Evolutionary conservation across 2,888 invertebrate species (phyloP).

Genomic region (Drosophila falleni): DNA sequence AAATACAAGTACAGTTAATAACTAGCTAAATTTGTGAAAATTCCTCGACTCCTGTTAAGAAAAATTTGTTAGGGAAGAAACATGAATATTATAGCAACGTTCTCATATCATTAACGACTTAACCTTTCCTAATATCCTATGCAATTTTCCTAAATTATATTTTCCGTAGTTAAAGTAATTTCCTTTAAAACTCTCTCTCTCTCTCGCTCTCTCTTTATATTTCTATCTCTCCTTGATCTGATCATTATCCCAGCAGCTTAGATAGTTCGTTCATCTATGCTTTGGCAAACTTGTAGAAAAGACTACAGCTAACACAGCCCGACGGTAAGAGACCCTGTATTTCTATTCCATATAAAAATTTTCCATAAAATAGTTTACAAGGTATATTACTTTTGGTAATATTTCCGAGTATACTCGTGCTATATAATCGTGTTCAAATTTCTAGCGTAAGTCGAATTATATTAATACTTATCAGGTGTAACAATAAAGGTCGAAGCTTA

Average conservation of each 20-base stretch:
- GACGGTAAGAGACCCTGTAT: not conserved
- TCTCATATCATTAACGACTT: not conserved
- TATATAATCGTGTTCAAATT: too few species aligned
- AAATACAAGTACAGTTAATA: constrained; percentile 51
- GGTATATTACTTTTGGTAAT: too few species aligned
- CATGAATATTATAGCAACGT: not conserved
- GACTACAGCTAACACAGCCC: not conserved
- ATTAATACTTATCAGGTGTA: too few species aligned
- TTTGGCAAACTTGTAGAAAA: not conserved
- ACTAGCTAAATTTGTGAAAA: not conserved
- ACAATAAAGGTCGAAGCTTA: too few species aligned
- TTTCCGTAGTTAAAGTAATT: constrained; percentile 9
- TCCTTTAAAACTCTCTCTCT: not conserved
- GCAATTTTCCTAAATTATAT: constrained; percentile 26
- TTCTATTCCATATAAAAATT: too few species aligned
- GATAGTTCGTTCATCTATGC: not conserved
- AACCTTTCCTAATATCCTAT: constrained; percentile 7
- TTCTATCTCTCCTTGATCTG: not conserved
- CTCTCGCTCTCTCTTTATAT: not conserved
- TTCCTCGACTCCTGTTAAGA: not conserved
- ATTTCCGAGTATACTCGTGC: too few species aligned
- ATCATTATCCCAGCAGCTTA: constrained; percentile 19
- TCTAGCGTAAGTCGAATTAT: too few species aligned
- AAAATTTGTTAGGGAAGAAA: not conserved
- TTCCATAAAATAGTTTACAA: too few species aligned